Base-by-base conservation (phyloP, 2,888 invertebrate genomes). In the Harmothoe impar region DNA sequence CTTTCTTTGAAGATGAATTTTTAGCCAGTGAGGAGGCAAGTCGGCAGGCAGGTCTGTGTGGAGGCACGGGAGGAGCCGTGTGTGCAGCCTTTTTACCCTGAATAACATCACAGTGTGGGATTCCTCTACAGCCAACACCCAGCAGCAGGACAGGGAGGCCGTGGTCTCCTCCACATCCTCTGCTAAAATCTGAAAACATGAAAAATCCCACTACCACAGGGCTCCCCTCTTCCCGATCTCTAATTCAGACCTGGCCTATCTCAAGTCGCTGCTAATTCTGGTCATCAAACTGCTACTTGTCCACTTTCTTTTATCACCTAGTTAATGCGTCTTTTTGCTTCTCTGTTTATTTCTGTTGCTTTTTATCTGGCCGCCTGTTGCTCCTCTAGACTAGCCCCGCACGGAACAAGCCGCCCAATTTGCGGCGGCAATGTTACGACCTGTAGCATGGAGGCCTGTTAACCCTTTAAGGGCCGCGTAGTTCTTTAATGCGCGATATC, bases 1-100 rank as follows among this genome's bases (percentile, higher is more conserved):
- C 72, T 72, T 72, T 72, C 72, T 72, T 72, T 72, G 72, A 31
- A 31, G 72, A 23, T 25, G 17, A 72, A 72, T 72, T 72, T 72
- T 72, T 72, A 72, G 72, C 72, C 72, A 43, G 43, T 43, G 43
- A 43, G 43, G 43, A 43, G 43, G 43, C 5, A 43, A 25, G 72
- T 0, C 29, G 29, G 1, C 25, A 72, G 29, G 29, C 72, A 43
- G 43, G 43, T 10, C 43, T 43, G 43, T 43, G 43, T 43, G 43
- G 31, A 23, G 72, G 25, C 72, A 72, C 72, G 29, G 72, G 23
- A n/a, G 23, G 5, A 3, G 5, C 43, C 10, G 43, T 43, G 43
- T 43, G 3, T 43, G 43, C 72, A 72, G 72, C 72, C 72, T 72
- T 29, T 29, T 72, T 72, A 25, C 72, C 15, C 29, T 25, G 17